phyloP scores from a whole-genome alignment of 2,888 invertebrate species.

The Apamea sordens region DNA sequence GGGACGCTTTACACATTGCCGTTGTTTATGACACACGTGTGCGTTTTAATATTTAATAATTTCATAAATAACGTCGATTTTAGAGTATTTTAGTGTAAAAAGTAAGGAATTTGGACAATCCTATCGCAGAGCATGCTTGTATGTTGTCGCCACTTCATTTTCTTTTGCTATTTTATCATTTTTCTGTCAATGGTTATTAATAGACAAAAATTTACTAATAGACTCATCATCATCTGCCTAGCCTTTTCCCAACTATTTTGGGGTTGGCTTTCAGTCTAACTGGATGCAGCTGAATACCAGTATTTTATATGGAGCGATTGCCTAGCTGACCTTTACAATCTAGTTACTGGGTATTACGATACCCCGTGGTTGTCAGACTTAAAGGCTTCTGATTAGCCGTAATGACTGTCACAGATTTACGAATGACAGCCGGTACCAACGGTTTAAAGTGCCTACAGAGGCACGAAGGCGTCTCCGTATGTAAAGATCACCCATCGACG shows the following conservation, averaged over 20 bases:
- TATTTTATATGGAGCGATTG: not conserved
- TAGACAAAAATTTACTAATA: not conserved
- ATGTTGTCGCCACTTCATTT: not conserved
- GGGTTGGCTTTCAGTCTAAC: not conserved
- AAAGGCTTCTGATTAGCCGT: not conserved
- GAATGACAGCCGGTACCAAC: not conserved
- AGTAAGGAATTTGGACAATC: conserved; percentile 24
- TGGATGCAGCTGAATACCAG: not conserved
- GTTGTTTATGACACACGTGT: conserved; percentile 74
- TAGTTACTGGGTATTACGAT: not conserved
- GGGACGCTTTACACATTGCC: conserved; percentile 73
- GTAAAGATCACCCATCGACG: not conserved
- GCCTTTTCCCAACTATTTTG: not conserved
- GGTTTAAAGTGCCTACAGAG: not conserved
- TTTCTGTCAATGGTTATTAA: not conserved
- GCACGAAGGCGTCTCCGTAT: not conserved
- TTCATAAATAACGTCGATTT: conserved; percentile 67
- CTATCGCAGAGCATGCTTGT: not conserved
- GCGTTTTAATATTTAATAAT: conserved; percentile 70
- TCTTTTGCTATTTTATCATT: not conserved
- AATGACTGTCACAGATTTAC: not conserved
- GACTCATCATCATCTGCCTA: not conserved
- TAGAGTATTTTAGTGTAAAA: conserved; percentile 52
- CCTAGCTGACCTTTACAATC: not conserved
- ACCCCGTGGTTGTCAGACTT: not conserved